Evolutionary conservation across 2,113 vertebrate genomes (phyloP).

Genomic region (Ariopsis seemanni): DNA sequence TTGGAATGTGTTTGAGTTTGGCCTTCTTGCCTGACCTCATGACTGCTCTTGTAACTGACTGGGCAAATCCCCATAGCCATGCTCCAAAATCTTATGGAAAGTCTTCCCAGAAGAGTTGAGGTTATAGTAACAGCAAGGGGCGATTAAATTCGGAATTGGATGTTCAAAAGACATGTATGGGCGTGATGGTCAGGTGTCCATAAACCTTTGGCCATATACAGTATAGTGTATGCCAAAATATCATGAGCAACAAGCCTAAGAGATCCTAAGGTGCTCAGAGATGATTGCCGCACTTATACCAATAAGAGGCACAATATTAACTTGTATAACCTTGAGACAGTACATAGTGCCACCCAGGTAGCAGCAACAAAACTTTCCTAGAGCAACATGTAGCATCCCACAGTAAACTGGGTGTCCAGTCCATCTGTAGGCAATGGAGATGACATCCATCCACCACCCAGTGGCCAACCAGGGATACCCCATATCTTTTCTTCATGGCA

Average conservation of each 20-base stretch:
- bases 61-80: not conserved
- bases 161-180: too few species aligned
- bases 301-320: too few species aligned
- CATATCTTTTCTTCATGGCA: not conserved
- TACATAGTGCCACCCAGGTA: too few species aligned
- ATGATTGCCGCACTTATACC: too few species aligned
- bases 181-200: not conserved
- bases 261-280: too few species aligned
- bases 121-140: not conserved
- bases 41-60: not conserved
- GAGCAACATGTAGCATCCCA: too few species aligned
- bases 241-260: not conserved
- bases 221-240: not conserved
- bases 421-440: too few species aligned
- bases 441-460: too few species aligned
- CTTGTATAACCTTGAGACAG: not conserved
- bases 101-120: not conserved
- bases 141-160: too few species aligned
- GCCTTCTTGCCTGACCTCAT: not conserved
- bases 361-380: too few species aligned
- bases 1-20: not conserved
- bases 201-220: not conserved
- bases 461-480: not conserved
- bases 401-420: too few species aligned
- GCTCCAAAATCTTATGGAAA: not conserved